Evolutionary conservation across 2,888 invertebrate species (phyloP), one percentile per base, ranked within the genome.

Genomic region (Sympetrum striolatum): DNA sequence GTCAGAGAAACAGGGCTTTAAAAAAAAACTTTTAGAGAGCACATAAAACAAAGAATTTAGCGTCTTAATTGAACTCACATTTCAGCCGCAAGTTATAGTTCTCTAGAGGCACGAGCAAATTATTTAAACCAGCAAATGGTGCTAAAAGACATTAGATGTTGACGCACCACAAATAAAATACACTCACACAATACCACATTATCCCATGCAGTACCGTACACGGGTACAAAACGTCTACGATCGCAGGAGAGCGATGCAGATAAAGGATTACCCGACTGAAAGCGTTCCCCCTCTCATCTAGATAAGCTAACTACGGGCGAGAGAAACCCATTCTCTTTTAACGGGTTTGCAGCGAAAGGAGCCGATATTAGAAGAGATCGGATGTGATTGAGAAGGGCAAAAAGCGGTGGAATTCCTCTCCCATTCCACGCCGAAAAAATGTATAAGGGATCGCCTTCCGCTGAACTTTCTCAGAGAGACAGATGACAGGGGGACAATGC

Each of bases 401-500:
- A 58, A 73, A 58, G 82, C n/a, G 82, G 82, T 25, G 18, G 35
- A 31, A 82, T 18, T 53, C 22, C 64, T 64, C 0, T 64, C 64
- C 60, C 60, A 5, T 64, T 25, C 22, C 64, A 25, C 31, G 8
- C 25, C 73, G 12, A 73, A 73, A 73, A 73, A 73, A 73, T 53
- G 18, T 53, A 53, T 53, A 18, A 53, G 15, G 31, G 8, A 35
- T n/a, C 53, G 53, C 58, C 10, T 18, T 82, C 31, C 82, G 18
- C 18, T 18, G 82, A 82, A 82, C 58, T 86, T 86, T 86, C 60
- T 86, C 86, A 64, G n/a, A 48, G 58, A 64, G 86, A 35, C 37
- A 64, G 60, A 86, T 86, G 86, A 64, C 37, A 86, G 60, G 60
- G 60, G 31, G 64, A 60, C 31, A 44, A 58, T 60, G 60, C 60